Evolutionary conservation across 2,888 invertebrate species (phyloP).

Genomic region (Pammene fasciana): DNA sequence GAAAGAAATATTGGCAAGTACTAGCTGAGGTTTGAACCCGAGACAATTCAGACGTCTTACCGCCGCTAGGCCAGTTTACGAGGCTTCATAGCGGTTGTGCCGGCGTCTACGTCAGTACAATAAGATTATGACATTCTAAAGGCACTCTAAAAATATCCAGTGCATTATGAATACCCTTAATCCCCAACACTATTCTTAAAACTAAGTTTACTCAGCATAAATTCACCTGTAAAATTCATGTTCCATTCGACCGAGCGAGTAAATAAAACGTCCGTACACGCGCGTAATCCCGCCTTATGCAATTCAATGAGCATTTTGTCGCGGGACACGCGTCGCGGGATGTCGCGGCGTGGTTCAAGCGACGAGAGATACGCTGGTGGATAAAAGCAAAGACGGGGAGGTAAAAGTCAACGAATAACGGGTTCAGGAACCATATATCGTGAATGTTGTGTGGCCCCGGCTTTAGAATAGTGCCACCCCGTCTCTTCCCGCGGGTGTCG

Average conservation of each 20-base stretch:
- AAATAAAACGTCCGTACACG: conserved; percentile 37
- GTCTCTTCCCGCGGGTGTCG: too few relatives aligned
- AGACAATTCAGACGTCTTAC: too few relatives aligned
- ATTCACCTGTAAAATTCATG: conserved; percentile 24
- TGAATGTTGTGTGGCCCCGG: too few relatives aligned
- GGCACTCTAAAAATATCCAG: not conserved
- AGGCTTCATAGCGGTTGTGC: too few relatives aligned
- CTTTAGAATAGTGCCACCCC: too few relatives aligned
- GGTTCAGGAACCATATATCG: too few relatives aligned
- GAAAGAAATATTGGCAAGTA: too few relatives aligned
- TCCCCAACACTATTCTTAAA: not conserved
- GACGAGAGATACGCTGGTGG: not conserved
- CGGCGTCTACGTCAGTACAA: too few relatives aligned
- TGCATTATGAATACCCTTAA: not conserved
- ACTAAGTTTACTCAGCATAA: conserved; percentile 5
- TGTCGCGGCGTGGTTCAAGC: conserved; percentile 23
- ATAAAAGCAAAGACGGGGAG: too few relatives aligned
- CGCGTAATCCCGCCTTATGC: conserved; percentile 41
- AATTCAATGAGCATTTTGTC: conserved; percentile 42
- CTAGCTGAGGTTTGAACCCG: too few relatives aligned
- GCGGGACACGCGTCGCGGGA: conserved; percentile 39
- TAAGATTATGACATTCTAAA: not conserved
- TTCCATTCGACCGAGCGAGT: conserved; percentile 11
- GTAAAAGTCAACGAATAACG: too few relatives aligned
- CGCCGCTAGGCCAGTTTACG: too few relatives aligned